Base-by-base conservation (phyloP, 2,113 vertebrate genomes). In the Urocolius indicus region DNA sequence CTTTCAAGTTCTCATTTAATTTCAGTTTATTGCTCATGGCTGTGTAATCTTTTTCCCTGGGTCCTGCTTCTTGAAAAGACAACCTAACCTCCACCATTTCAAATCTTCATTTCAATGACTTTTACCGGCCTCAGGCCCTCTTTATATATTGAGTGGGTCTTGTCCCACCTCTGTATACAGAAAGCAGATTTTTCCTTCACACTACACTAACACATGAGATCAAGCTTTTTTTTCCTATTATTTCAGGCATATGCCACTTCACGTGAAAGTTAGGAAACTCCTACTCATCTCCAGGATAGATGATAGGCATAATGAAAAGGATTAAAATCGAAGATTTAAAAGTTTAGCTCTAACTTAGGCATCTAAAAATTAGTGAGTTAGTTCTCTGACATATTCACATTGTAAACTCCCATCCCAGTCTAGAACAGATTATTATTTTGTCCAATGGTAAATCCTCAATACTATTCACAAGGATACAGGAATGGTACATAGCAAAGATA, bases 191-290 rank as follows among this genome's bases (percentile, higher is more conserved):
- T 93, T 77, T 26, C 14, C 4, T 79, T 38, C 16, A 26, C 7
- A 7, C 6, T 14, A 2, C 11, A 21, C 9, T 13, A 6, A 13
- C 24, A 76, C 6, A 27, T 13, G 32, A 80, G 8, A 76, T 3
- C 11, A 52, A 61, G 7, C 0, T 30, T 82, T 82, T 59, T 41
- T 26, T 16, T n/a, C n/a, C n/a, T 76, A 4, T 20, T 0, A 41
- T 59, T 80, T 76, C 46, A 85, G 41, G 10, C 2, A n/a, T 76
- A 30, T 23, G 8, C 11, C 21, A 65, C 8, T 41, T 14, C 18
- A n/a, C 13, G 26, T 19, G 17, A 71, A 90, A 72, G 55, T 59
- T 87, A 51, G 38, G 29, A 81, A 78, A 75, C 5, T 59, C 27
- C 75, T 79, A 6, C 4, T 80, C 13, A n/a, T 57, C 16, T 8